Evolutionary conservation across 2,888 invertebrate genomes (phyloP).

Genomic region (Elmis aenea): DNA sequence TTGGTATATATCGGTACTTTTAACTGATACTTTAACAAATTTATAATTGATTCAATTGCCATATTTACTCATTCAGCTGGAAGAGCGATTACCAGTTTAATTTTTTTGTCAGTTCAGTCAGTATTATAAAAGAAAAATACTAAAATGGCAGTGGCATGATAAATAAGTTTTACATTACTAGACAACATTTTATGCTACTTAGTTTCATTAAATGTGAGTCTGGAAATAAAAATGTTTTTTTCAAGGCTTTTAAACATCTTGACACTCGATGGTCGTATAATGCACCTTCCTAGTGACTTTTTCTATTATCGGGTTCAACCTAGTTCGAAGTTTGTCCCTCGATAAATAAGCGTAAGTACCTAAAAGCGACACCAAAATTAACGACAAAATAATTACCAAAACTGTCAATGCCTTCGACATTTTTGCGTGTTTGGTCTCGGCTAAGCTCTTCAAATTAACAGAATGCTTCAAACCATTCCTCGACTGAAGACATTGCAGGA

Average conservation of each 20-base stretch:
- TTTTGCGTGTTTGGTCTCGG: constrained; percentile 36
- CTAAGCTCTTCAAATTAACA: constrained; percentile 37
- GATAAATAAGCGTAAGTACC: constrained; percentile 59
- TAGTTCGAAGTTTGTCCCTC: constrained; percentile 53
- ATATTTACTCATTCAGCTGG: no score
- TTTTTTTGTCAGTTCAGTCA: no score
- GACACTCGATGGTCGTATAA: constrained; percentile 61
- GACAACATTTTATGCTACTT: no score
- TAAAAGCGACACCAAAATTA: constrained; percentile 53
- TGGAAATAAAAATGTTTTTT: no score
- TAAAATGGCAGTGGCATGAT: no score
- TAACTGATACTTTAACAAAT: no score
- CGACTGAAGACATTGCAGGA: constrained; percentile 49
- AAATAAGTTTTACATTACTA: no score
- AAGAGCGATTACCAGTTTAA: no score
- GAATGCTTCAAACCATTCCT: constrained; percentile 36
- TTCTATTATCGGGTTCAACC: constrained; percentile 58
- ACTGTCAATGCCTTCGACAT: constrained; percentile 45
- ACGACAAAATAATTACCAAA: constrained; percentile 51
- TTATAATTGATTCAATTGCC: no score
- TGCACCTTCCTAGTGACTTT: constrained; percentile 65
- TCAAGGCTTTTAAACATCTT: constrained; percentile 43
- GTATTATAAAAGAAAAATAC: no score
- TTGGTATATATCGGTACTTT: no score
- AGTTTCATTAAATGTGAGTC: no score